Conservation (phyloP, 2,113 vertebrate genomes). For the Eudorcas thomsonii region DNA sequence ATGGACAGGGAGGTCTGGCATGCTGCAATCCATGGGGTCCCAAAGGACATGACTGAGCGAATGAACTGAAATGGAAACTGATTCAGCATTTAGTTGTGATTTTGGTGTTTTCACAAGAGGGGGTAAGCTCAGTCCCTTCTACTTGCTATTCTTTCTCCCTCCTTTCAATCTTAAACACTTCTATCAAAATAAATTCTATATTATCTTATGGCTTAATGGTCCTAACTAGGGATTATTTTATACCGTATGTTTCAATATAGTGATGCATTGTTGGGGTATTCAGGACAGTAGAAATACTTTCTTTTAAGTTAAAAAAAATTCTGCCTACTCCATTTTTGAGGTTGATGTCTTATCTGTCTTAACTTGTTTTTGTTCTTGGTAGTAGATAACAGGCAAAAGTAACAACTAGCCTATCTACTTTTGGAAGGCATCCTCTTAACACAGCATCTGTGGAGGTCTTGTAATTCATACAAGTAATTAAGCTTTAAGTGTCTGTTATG, state of each 20-base stretch:
- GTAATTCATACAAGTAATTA: not conserved
- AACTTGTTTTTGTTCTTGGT: not conserved
- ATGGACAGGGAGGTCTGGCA: not conserved
- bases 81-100: not conserved
- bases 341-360: not conserved
- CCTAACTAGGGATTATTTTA: not conserved
- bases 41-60: not conserved
- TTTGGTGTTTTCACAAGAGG: not conserved
- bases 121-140: not conserved
- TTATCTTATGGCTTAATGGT: not conserved
- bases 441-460: not conserved
- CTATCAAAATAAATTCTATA: not conserved
- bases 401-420: not conserved
- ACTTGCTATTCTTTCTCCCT: not conserved
- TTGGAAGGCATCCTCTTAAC: not conserved
- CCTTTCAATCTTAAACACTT: not conserved
- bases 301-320: not conserved
- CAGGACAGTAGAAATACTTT: not conserved
- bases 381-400: not conserved
- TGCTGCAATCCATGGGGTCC: not conserved
- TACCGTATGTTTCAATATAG: not conserved
- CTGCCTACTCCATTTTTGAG: not conserved
- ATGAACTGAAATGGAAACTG: not conserved
- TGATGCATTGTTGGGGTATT: not conserved
- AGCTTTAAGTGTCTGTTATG: not conserved